Percentiles rank a stretch among this genome's conserved stretches.
These are phyloP conservation scores for Pseudorasbora parva DNA, from an alignment of 2,113 vertebrate genomes.

Conservation along the genomic window DNA sequence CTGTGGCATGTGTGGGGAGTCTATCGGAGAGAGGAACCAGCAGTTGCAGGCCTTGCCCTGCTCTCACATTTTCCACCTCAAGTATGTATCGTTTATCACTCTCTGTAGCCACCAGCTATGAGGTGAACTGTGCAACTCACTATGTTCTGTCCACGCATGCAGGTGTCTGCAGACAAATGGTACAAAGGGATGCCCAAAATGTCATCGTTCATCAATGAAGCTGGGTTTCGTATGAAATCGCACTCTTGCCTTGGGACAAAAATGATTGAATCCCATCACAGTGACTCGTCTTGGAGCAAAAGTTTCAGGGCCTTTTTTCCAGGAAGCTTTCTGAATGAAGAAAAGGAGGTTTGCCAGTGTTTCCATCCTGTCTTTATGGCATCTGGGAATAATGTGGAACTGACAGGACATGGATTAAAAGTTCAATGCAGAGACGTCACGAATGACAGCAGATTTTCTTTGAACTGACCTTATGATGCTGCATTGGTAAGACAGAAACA, in stretches of 20 bases:
- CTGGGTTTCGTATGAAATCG: slow-evolving; percentile 90
- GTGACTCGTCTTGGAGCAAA: slow-evolving; percentile 29
- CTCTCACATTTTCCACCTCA: slow-evolving; percentile 96
- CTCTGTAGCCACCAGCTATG: not conserved
- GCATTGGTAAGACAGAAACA: slow-evolving; percentile 12
- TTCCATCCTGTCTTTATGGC: slow-evolving; percentile 25
- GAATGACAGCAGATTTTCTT: not conserved
- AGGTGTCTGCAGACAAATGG: slow-evolving; percentile 94
- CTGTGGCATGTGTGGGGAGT: slow-evolving; percentile 98
- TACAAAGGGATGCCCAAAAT: slow-evolving; percentile 91
- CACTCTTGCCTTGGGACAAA: slow-evolving; percentile 45
- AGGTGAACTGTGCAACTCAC: not conserved
- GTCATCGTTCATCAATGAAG: slow-evolving; percentile 91
- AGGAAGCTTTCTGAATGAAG: slow-evolving; percentile 35
- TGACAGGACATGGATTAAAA: slow-evolving; percentile 26
- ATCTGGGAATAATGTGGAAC: slow-evolving; percentile 21
- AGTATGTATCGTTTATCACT: slow-evolving; percentile 74
- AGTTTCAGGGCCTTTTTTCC: slow-evolving; percentile 22
- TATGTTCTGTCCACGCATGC: slow-evolving; percentile 38
- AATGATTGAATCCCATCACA: slow-evolving; percentile 39
- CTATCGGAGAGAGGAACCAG: slow-evolving; percentile 94
- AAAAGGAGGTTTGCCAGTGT: not conserved
- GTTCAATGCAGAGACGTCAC: not conserved
- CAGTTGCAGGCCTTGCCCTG: slow-evolving; percentile 97
- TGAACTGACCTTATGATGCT: slow-evolving; percentile 7